Evolutionary conservation across 2,888 invertebrate genomes (phyloP), one percentile per base, ranked within the genome.

Genomic region (Drosophila neutralis): DNA sequence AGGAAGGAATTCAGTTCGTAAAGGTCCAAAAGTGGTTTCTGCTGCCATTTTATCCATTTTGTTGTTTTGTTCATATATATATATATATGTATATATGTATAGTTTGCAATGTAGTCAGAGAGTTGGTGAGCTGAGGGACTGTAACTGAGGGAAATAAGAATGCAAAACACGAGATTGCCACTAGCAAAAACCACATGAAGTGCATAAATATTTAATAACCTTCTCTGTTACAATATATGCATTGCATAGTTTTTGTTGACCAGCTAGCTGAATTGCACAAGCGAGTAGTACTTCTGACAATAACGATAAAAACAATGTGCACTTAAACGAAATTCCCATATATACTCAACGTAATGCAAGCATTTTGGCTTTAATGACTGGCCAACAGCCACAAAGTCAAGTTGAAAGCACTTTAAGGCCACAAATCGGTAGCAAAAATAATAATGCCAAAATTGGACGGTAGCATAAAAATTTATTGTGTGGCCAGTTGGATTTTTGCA

Each of bases 151-250:
- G 35, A 57, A 73, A 63, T 70, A 63, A 69, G 69, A 81, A 73
- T 80, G 73, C 69, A 65, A 74, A 78, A 69, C 38, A 73, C 56
- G 80, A 80, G 77, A 69, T 60, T 52, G 58, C 45, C 69, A 54
- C 36, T 29, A 40, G 42, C 33, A 45, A 63, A 66, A 66, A 52
- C 70, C 68, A 66, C 65, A 76, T 76, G 66, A 52, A 80, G 53
- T 69, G 68, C 74, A 87, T 89, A 68, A 78, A 89, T 83, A 58
- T 82, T 89, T 83, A 70, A 88, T 78, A 67, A 66, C 52, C 73
- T 67, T 68, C 53, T 71, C 68, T 79, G 59, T 69, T 49, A 72
- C 80, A 69, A 48, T 49, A 21, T 77, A 78, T 80, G 82, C 70
- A 71, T 49, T 42, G 65, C 63, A 54, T 57, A 64, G 29, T 53